These are phyloP conservation scores for Enteromius mattozi DNA, from an alignment of 2,797 vertebrate genomes.

Conservation along the genomic window DNA sequence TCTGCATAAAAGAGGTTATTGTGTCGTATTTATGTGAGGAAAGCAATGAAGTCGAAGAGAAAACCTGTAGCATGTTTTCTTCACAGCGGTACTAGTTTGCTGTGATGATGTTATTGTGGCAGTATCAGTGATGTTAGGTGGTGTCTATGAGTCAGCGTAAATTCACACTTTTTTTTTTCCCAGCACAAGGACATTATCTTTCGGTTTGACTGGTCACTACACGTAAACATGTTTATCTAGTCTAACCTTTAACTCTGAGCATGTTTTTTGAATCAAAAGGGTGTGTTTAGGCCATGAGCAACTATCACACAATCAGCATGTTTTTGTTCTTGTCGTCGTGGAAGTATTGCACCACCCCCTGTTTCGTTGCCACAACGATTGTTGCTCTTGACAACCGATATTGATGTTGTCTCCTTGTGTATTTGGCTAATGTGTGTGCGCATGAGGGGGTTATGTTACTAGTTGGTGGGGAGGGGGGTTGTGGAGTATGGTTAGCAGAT, in stretches of 20 bases:
- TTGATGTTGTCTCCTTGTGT: slow-evolving; percentile 54
- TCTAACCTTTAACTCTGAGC: slow-evolving; percentile 18
- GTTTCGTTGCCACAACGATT: slow-evolving; percentile 41
- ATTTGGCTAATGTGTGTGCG: slow-evolving; percentile 38
- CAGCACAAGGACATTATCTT: neutral
- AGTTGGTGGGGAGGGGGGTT: slow-evolving; percentile 46
- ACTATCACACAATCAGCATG: slow-evolving; percentile 19
- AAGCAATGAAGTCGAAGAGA: neutral
- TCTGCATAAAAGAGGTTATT: slow-evolving; percentile 27
- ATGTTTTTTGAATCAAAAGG: neutral
- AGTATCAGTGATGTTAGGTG: neutral
- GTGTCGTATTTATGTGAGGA: slow-evolving; percentile 7
- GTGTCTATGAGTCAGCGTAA: neutral
- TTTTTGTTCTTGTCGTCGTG: slow-evolving; percentile 35
- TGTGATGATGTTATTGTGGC: neutral
- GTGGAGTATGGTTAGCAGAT: slow-evolving; percentile 53
- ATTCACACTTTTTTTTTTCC: neutral
- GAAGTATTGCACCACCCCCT: slow-evolving; percentile 43
- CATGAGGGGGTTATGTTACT: slow-evolving; percentile 45
- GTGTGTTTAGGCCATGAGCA: slow-evolving; percentile 29
- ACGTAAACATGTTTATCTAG: slow-evolving; percentile 32
- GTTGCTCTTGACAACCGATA: slow-evolving; percentile 55
- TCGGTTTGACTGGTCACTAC: neutral
- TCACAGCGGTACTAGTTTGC: neutral
- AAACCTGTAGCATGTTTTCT: neutral